Percentiles rank a stretch among this genome's conserved stretches.
Conservation (phyloP, 2,113 vertebrate species). For the Ia io region DNA sequence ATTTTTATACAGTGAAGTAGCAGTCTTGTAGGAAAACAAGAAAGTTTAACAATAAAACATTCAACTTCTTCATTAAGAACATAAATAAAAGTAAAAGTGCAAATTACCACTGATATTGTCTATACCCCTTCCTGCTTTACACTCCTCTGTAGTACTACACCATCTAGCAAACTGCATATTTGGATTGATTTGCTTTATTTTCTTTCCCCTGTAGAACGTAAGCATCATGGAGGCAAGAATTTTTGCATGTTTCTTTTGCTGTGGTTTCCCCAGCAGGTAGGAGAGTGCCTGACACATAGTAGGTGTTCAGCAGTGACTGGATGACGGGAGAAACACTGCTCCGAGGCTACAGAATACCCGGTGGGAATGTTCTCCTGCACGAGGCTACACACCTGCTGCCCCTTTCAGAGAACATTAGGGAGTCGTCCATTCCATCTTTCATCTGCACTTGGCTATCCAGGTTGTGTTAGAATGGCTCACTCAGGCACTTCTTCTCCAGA, state of each 20-base stretch:
- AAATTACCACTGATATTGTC: too few species aligned
- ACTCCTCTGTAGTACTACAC: background rate
- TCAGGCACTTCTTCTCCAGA: background rate
- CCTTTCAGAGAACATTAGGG: background rate
- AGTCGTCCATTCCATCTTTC: too few species aligned
- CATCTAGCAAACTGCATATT: background rate
- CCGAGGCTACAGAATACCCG: fast-evolving
- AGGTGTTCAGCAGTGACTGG: background rate
- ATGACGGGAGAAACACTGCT: background rate
- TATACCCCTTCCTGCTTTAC: background rate
- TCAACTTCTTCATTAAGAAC: background rate
- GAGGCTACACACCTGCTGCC: fast-evolving
- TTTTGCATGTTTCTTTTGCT: background rate
- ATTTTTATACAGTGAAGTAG: background rate
- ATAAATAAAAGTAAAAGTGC: background rate
- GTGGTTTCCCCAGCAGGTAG: background rate
- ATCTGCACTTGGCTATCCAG: background rate
- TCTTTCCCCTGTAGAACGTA: background rate
- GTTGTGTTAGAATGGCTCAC: background rate
- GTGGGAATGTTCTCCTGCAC: background rate
- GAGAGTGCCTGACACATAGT: background rate
- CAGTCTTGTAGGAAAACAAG: background rate
- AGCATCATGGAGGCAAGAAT: background rate
- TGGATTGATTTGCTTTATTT: constrained; percentile 8
- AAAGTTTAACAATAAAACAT: background rate